A percentile compares a stretch with the other conserved stretches of the same genome.
phyloP scores from a whole-genome alignment of 2,888 invertebrate genomes.

The Anarsia innoxiella region DNA sequence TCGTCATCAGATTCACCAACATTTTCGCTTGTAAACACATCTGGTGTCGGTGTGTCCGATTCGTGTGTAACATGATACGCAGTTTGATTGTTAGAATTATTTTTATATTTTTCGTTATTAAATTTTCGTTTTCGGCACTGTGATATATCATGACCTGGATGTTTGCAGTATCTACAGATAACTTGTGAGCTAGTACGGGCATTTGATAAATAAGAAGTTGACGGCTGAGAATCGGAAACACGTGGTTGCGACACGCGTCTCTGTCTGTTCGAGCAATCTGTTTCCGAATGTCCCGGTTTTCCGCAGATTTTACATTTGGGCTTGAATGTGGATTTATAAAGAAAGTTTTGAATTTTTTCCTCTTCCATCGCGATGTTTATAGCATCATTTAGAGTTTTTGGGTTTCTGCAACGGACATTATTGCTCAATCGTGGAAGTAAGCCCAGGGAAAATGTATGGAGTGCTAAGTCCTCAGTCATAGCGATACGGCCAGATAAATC shows the following conservation, averaged over 20 bases:
- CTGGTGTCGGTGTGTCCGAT: too few relatives aligned
- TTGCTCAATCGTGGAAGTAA: constrained; percentile 1
- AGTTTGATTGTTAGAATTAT: too few relatives aligned
- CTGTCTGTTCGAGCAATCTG: not conserved
- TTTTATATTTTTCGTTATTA: too few relatives aligned
- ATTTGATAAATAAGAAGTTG: too few relatives aligned
- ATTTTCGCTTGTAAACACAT: too few relatives aligned
- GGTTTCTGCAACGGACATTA: constrained; percentile 1
- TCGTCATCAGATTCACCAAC: too few relatives aligned
- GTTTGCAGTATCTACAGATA: constrained; percentile 3
- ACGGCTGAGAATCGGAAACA: too few relatives aligned
- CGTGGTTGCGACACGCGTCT: not conserved
- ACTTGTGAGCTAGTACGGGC: not conserved
- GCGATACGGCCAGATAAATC: constrained; percentile 8
- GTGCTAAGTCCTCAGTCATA: constrained; percentile 5
- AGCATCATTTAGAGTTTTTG: not conserved
- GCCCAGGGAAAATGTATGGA: constrained; percentile 2
- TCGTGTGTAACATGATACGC: too few relatives aligned
- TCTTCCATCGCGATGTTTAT: constrained; percentile 7
- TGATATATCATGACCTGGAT: constrained; percentile 3
- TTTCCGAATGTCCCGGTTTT: not conserved
- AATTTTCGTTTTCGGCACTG: constrained; percentile 6
- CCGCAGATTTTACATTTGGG: constrained; percentile 1
- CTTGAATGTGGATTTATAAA: not conserved
- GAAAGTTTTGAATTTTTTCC: constrained; percentile 9